phyloP scores from a whole-genome alignment of 1,140 invertebrate genomes.

The Philotrypesis tridentata region DNA sequence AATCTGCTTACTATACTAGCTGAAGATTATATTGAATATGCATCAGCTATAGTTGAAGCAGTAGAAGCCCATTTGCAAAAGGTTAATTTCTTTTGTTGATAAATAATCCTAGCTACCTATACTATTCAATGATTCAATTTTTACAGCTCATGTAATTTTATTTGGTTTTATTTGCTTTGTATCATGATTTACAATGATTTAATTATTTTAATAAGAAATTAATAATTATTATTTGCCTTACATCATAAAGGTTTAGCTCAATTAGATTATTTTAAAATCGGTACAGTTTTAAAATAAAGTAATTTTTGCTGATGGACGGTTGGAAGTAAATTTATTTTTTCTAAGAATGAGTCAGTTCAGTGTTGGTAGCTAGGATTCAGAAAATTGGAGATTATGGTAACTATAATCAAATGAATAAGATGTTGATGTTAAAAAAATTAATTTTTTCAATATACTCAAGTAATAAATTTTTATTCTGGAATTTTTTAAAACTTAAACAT shows the following conservation, averaged over 20 bases:
- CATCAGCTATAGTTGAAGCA: conserved; percentile 89
- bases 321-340: not conserved
- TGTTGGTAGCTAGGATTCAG: conserved; percentile 35
- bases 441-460: not conserved
- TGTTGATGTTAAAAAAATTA: conserved; percentile 27
- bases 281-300: not conserved
- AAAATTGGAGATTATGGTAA: conserved; percentile 21
- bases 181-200: not conserved
- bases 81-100: conserved; percentile 78
- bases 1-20: conserved; percentile 98
- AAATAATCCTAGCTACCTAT: conserved; percentile 37
- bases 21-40: conserved; percentile 92
- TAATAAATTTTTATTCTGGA: not conserved
- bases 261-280: not conserved
- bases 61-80: conserved; percentile 95
- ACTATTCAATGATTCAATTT: not conserved
- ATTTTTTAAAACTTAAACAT: not conserved
- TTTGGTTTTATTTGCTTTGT: not conserved
- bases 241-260: not conserved
- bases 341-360: not conserved
- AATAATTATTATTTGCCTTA: not conserved
- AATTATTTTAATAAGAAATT: not conserved
- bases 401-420: conserved; percentile 9
- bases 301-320: no score
- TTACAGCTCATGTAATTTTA: not conserved